Conservation (phyloP, 2,888 invertebrate genomes). For the Cordilura impudica region DNA sequence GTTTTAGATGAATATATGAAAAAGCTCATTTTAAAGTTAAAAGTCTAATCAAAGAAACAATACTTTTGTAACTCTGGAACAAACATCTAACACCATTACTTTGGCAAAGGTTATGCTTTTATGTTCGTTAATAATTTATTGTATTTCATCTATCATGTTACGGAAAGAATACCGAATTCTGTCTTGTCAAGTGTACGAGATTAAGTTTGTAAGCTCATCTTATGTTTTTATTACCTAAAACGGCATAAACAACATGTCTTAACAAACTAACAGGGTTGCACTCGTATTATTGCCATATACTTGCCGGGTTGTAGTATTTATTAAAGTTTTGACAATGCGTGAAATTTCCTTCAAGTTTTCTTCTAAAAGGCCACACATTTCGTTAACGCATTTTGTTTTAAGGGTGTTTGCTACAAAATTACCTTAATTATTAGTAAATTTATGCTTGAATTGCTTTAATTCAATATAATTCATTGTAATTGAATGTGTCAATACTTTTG, state of each 20-base stretch:
- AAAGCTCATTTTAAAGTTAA: too few relatives aligned
- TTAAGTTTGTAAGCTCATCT: slow-evolving; percentile 59
- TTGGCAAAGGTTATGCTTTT: slow-evolving; percentile 33
- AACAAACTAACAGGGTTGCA: slow-evolving; percentile 21
- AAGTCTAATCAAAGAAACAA: background rate
- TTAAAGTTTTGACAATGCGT: slow-evolving; percentile 50
- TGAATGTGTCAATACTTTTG: slow-evolving; percentile 58
- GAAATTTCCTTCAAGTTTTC: slow-evolving; percentile 22
- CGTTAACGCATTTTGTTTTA: background rate
- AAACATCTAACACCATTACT: background rate
- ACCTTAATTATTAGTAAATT: slow-evolving; percentile 56
- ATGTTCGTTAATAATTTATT: slow-evolving; percentile 52
- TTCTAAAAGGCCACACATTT: background rate
- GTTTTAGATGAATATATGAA: too few relatives aligned
- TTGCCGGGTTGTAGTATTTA: slow-evolving; percentile 21
- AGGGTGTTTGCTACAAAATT: slow-evolving; percentile 44
- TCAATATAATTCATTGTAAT: slow-evolving; percentile 25
- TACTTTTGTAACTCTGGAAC: background rate
- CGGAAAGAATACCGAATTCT: background rate
- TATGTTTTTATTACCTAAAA: slow-evolving; percentile 36
- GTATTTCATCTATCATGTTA: slow-evolving; percentile 39
- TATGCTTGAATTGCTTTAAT: slow-evolving; percentile 40
- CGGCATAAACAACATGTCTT: slow-evolving; percentile 24
- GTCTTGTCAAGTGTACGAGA: slow-evolving; percentile 58
- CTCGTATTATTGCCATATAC: background rate